These are phyloP conservation scores for Cygnus olor DNA, from an alignment of 2,797 vertebrate species.

Conservation along the genomic window DNA sequence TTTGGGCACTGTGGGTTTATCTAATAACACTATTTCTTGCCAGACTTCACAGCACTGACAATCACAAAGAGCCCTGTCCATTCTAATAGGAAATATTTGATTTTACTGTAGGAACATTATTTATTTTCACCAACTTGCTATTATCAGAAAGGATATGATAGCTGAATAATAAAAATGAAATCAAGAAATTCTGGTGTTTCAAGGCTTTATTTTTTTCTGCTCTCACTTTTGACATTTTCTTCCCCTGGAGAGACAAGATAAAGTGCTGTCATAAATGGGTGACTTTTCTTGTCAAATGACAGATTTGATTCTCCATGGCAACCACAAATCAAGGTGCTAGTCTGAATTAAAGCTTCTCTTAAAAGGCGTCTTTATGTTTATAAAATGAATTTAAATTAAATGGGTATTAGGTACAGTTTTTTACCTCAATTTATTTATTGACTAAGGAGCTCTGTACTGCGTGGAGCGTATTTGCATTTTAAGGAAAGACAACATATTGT, in stretches of 20 bases:
- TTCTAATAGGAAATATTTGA: constrained; percentile 90
- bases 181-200: constrained; percentile 89
- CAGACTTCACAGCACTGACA: constrained; percentile 87
- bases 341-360: constrained; percentile 88
- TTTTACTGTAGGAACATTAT: constrained; percentile 87
- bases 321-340: constrained; percentile 89
- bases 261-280: constrained; percentile 90
- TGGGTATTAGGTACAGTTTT: constrained; percentile 83
- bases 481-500: constrained; percentile 84
- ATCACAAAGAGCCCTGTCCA: constrained; percentile 87
- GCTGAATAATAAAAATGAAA: constrained; percentile 89
- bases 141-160: constrained; percentile 88
- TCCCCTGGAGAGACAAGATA: constrained; percentile 90
- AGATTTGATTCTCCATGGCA: constrained; percentile 90
- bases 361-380: constrained; percentile 87
- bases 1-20: constrained; percentile 88
- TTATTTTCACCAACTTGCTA: constrained; percentile 88
- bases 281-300: constrained; percentile 91
- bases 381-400: constrained; percentile 89
- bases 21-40: constrained; percentile 88
- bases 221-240: constrained; percentile 91
- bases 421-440: constrained; percentile 83
- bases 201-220: constrained; percentile 87
- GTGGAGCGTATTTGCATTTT: constrained; percentile 80
- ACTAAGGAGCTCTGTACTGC: constrained; percentile 79